Base-by-base conservation (phyloP, 1,140 invertebrate genomes). In the Schlechtendalia chinensis region DNA sequence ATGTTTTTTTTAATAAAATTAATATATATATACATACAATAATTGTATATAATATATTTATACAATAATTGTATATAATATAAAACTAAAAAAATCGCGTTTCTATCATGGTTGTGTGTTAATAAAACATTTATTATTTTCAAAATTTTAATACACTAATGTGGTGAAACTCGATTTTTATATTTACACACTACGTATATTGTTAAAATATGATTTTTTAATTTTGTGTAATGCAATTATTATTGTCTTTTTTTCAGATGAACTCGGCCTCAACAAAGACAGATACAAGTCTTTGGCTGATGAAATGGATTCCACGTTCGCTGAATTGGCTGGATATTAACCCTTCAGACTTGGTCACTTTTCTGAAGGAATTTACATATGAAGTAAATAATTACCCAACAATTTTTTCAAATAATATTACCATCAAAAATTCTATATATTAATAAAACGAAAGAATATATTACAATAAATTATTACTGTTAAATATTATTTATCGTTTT, bases 281-380 rank as follows among this genome's bases (percentile, higher is more conserved):
- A 95, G 96, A 90, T 96, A 96, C 90, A 95, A 96, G 90, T 91
- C 92, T 87, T 92, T 99, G 88, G 93, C 94, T 88, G 95, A 97
- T 87, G 97, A 99, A 89, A 94, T 99, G 92, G 97, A 99, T 89
- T 93, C 94, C 87, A 98, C 96, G 85, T 95, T 98, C 89, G 91
- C 92, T 86, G 93, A 94, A 89, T 89, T 93, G 88, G 92, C 91
- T 86, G 92, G 91, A 90, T 93, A 93, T 89, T 93, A 93, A 91
- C 11, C 47, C 14, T 53, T 8, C 56, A n/a, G 14, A 27, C n/a
- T 75, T 24, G 16, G 45, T 14, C 17, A 72, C 1, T 39, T 50
- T 63, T 58, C 63, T 16, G 24, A 79, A 47, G 39, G 10, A 59
- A 24, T 79, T 61, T 79, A 79, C 58, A 45, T 19, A 24, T 29